A percentile compares a stretch with the other conserved stretches of the same genome.
Evolutionary conservation across 2,113 vertebrate species (phyloP).

Genomic region (Potamarius usumacintae): DNA sequence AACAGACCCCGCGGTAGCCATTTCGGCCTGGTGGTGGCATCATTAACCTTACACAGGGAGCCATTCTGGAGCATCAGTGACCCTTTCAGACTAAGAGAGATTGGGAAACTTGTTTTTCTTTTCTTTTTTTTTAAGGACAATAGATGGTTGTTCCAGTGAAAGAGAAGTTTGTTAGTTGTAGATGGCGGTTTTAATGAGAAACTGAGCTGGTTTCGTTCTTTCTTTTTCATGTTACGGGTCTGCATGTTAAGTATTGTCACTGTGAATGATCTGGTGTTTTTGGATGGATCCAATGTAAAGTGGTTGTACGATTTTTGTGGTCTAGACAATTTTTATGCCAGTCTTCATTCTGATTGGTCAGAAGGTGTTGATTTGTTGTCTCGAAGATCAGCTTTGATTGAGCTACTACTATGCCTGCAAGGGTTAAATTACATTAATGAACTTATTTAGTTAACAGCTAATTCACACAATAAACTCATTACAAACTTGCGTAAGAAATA

Average conservation of each 20-base stretch:
- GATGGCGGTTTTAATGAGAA: neutral
- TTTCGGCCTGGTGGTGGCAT: constrained; percentile 27
- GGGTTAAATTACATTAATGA: too few relatives aligned
- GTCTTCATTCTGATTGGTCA: neutral
- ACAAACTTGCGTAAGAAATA: neutral
- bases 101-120: neutral
- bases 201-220: neutral
- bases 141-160: constrained; percentile 30
- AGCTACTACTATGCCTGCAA: too few relatives aligned
- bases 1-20: constrained; percentile 25
- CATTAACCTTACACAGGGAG: constrained; percentile 44
- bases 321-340: neutral
- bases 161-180: constrained; percentile 1
- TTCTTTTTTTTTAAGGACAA: neutral
- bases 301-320: neutral
- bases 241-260: neutral
- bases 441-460: neutral
- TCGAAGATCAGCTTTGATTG: neutral
- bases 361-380: neutral
- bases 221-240: neutral
- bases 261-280: neutral
- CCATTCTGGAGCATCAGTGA: constrained; percentile 43
- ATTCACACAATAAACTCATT: neutral
- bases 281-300: neutral
- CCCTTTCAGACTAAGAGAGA: constrained; percentile 17